Evolutionary conservation across 2,113 vertebrate species (phyloP), one percentile per base, ranked within the genome.

Genomic region (Odocoileus virginianus): DNA sequence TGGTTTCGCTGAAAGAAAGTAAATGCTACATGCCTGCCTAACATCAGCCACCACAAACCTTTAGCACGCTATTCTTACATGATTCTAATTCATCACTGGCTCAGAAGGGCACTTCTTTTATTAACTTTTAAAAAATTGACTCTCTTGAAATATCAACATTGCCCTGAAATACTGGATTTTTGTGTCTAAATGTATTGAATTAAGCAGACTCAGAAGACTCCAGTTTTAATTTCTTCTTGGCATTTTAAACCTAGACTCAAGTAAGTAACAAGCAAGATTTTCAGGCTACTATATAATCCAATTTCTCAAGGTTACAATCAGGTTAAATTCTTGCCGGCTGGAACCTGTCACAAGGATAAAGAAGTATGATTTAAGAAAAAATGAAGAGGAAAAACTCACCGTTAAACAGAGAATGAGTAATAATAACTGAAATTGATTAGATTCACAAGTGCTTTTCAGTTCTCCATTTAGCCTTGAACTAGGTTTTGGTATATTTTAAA

Each of bases 221-320:
- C 88, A 85, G 83, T 92, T 97, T 97, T 98, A 97, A 97, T 95
- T 97, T 98, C n/a, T 97, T 88, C 45, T 91, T 97, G 88, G 36
- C 86, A 97, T 98, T 98, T 97, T 89, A 98, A 97, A 90, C 43
- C 21, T 52, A 92, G 91, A 78, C 84, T 97, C 64, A 94, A 19
- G 91, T 83, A 96, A 94, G 82, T 94, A 98, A 95, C 64, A 97
- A 96, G 78, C 58, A 97, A 97, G 67, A 91, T 87, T 97, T 96
- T 94, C 45, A 97, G 86, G 58, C 71, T 93, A 97, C 64, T 85
- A 50, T 96, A 67, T 93, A 98, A 97, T 95, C n/a, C 91, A 97
- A 94, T 97, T 98, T 97, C 89, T 97, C 79, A 96, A 97, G 94
- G 87, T 95, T 97, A 96, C n/a, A 94, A 92, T 93, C 87, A 94